Conservation (phyloP, 2,888 invertebrate genomes). For the Rhopalosiphum nymphaeae region DNA sequence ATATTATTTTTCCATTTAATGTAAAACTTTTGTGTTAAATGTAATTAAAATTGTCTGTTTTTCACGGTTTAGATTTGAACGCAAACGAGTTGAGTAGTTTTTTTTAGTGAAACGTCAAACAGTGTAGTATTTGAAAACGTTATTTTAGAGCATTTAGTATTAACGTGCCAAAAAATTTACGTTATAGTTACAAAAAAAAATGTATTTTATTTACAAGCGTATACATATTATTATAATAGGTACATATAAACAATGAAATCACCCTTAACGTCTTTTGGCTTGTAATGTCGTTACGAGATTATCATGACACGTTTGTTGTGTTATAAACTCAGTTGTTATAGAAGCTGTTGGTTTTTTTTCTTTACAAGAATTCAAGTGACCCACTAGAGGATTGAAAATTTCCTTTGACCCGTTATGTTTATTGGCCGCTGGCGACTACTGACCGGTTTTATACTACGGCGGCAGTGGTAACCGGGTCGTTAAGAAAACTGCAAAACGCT, state of each 20-base stretch:
- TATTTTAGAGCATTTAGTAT: conserved; percentile 33
- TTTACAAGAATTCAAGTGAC: conserved; percentile 52
- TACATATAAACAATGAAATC: conserved; percentile 7
- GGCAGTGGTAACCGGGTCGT: not conserved
- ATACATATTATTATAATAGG: not conserved
- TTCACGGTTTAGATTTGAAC: not conserved
- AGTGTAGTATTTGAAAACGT: conserved; percentile 15
- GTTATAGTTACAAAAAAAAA: conserved; percentile 22
- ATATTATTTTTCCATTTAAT: not conserved
- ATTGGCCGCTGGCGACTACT: conserved; percentile 58
- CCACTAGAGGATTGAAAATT: conserved; percentile 56
- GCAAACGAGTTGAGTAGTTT: conserved; percentile 25
- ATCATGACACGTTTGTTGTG: not conserved
- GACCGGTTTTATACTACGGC: conserved; percentile 53
- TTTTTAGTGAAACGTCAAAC: conserved; percentile 51
- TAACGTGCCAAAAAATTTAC: conserved; percentile 40
- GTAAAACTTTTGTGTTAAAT: not conserved
- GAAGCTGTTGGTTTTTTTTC: conserved; percentile 7
- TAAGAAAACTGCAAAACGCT: conserved; percentile 42
- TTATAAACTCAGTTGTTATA: not conserved
- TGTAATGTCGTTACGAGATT: not conserved
- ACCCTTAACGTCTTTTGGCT: conserved; percentile 39
- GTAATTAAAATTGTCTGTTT: conserved; percentile 21
- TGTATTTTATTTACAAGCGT: not conserved
- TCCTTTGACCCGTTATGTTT: conserved; percentile 58